A percentile compares a stretch with the other conserved stretches of the same genome.
These are phyloP conservation scores for Corythornis madagascariensis DNA, from an alignment of 2,113 vertebrate species.

Conservation along the genomic window DNA sequence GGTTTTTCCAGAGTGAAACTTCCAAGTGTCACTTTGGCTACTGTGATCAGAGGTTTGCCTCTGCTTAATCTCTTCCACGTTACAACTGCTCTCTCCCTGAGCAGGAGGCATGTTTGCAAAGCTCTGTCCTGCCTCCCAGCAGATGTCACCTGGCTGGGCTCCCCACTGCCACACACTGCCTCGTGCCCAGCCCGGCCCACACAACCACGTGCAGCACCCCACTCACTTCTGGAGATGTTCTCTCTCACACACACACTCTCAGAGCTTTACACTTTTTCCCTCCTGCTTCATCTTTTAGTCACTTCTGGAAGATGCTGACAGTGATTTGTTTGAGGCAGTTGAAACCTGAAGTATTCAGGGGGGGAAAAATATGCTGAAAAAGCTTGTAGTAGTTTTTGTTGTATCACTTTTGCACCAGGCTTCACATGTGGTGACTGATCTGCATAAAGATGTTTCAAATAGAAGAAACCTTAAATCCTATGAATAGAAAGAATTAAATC, in stretches of 20 bases:
- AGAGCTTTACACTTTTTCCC: slow-evolving; percentile 9
- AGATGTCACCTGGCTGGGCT: slow-evolving; percentile 4
- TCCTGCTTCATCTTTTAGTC: slow-evolving; percentile 21
- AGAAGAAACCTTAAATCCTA: background rate
- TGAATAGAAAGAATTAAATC: background rate
- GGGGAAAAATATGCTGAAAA: background rate
- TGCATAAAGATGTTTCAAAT: background rate
- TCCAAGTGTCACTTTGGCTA: background rate
- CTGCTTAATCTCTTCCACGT: background rate
- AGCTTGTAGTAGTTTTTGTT: background rate
- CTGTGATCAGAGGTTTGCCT: background rate
- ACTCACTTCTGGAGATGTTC: background rate
- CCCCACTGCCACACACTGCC: background rate
- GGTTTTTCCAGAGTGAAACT: background rate
- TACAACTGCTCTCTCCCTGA: background rate
- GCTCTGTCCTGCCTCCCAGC: background rate
- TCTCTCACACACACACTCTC: background rate
- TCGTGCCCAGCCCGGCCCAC: background rate
- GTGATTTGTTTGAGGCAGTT: background rate
- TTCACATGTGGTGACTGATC: background rate
- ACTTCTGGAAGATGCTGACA: background rate
- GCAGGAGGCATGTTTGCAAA: background rate
- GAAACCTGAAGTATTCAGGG: background rate
- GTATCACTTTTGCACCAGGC: background rate
- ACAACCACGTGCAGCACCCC: background rate